Base-by-base conservation (phyloP, 2,113 vertebrate genomes). In the Peucedramus taeniatus region DNA sequence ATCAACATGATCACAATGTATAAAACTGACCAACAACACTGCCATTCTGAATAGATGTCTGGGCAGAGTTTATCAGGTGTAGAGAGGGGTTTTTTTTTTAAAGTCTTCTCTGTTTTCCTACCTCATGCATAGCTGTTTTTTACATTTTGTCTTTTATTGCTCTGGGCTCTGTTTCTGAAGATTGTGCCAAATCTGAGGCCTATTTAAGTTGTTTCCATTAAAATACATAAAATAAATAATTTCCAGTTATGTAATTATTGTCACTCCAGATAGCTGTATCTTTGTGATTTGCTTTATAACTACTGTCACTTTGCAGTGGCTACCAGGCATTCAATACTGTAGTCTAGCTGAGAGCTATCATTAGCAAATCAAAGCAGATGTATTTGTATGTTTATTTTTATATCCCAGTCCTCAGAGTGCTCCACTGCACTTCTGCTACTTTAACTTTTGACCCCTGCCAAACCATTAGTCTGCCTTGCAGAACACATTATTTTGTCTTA, bases 291-390 rank as follows among this genome's bases (percentile, higher is more conserved):
- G 21, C 66, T 88, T 90, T 90, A 75, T 83, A 90, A 49, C 71
- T 81, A 19, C 68, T 88, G 88, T 66, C 90, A 94, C 63, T 93
- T 94, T 86, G 40, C 90, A 45, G 68, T 64, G 92, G 81, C 85
- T 96, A 91, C 44, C 47, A 91, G 83, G 85, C 90, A 75, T 88
- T 90, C 79, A 77, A 80, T 40, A 60, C 68, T 1, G 51, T 35
- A 77, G 45, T 65, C 90, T 93, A 69, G 63, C 90, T 86, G 54
- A 92, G 65, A 77, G 85, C 68, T 78, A 83, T 86, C 83, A 96
- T 95, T 92, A 96, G 79, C 79, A 93, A 94, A 96, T 87, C 88
- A 89, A 90, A 96, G 90, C 79, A 94, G 76, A 92, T 93, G 44
- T 80, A 81, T 90, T 90, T 75, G 51, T 89, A 18, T 40, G 20